phyloP scores from a whole-genome alignment of 2,888 invertebrate genomes.

The Drosophila paracracens region DNA sequence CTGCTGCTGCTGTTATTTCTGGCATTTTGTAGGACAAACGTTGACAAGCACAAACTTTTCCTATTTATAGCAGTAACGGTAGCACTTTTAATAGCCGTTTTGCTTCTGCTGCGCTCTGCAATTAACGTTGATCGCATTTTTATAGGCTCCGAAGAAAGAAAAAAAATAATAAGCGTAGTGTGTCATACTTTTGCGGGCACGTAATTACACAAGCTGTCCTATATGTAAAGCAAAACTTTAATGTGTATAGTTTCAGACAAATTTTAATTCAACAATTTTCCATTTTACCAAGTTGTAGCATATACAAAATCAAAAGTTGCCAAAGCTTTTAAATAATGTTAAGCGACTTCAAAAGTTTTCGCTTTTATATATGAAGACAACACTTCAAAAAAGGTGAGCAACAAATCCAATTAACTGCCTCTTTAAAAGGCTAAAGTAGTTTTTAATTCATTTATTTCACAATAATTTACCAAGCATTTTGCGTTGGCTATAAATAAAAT shows the following conservation, averaged over 20 bases:
- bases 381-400: not conserved
- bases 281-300: not conserved
- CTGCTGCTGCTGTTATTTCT: conserved; percentile 41
- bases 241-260: not conserved
- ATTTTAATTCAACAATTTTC: not conserved
- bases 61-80: conserved; percentile 55
- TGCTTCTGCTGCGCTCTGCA: conserved; percentile 39
- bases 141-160: conserved; percentile 47
- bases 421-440: not conserved
- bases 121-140: conserved; percentile 78
- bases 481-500: not conserved
- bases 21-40: conserved; percentile 36
- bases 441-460: not conserved
- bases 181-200: conserved; percentile 43
- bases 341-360: not conserved
- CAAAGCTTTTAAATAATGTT: not conserved
- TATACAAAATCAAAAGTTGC: not conserved
- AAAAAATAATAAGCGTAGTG: conserved; percentile 11
- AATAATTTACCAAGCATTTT: not conserved
- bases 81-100: conserved; percentile 61
- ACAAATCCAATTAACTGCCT: not conserved
- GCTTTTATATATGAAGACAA: not conserved
- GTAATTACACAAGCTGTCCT: conserved; percentile 18
- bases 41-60: conserved; percentile 53
- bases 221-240: conserved; percentile 4